Base-by-base conservation (phyloP, 2,888 invertebrate genomes). In the Nowickia ferox region DNA sequence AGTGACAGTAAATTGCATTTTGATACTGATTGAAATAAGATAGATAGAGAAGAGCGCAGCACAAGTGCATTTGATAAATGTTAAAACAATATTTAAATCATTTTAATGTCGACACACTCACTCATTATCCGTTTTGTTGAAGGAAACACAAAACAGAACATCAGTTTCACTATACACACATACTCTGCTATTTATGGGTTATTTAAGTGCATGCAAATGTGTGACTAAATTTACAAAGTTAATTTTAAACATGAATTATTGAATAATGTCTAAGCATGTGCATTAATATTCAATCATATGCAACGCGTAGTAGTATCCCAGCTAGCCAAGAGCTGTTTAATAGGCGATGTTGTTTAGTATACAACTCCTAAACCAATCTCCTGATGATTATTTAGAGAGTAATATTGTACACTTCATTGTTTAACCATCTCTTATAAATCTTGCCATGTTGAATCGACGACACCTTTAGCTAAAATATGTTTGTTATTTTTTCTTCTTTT, bases 241-340 rank as follows among this genome's bases (percentile, higher is more conserved):
- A 53, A 53, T 68, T 68, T 51, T 51, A 51, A 68, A 51, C 38
- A 53, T 40, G 40, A 40, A 53, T 51, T 53, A 55, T 55, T 53
- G 8, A 38, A 42, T 53, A 40, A 19, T 40, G 15, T 19, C 1
- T 42, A 53, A 53, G 19, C 15, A 17, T 40, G 11, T 19, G 46
- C 10, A 68, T 40, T 40, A 19, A 53, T 19, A 69, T 53, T 69
- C 42, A 63, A 44, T 71, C 55, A 8, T 17, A 48, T 38, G 72
- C 22, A 30, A 17, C 11, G 2, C 11, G 19, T 22, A 19, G 19
- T 22, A 19, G 0, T 30, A 6, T 6, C 30, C 30, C 30, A 30
- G 30, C 30, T 30, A 30, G 30, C 6, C 30, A 6, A 30, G 30
- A n/a, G n/a, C n/a, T n/a, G n/a, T n/a, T n/a, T n/a, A n/a, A n/a